Conservation (phyloP, 2,888 invertebrate genomes). For the Ligdia adustata region DNA sequence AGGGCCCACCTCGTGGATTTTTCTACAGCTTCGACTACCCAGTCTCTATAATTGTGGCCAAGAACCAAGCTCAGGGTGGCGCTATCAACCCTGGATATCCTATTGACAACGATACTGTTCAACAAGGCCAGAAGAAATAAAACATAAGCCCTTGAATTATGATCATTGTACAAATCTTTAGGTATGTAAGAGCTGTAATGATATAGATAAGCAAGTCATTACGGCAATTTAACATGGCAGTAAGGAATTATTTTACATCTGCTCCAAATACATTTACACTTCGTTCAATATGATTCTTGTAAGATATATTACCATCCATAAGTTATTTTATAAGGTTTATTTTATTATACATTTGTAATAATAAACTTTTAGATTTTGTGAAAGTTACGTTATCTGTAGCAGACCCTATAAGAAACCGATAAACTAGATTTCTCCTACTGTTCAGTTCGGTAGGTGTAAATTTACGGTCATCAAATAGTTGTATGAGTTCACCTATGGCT, state of each 20-base stretch:
- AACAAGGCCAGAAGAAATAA: slow-evolving; percentile 24
- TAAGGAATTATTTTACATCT: no score
- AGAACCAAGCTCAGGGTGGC: slow-evolving; percentile 42
- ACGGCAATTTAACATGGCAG: no score
- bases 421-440: slow-evolving; percentile 41
- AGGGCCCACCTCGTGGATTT: slow-evolving; percentile 88
- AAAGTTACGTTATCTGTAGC: slow-evolving; percentile 3
- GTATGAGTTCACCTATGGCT: slow-evolving; percentile 46
- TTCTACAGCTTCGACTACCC: slow-evolving; percentile 89
- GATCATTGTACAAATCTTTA: no score
- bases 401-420: slow-evolving; percentile 8
- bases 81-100: slow-evolving; percentile 49
- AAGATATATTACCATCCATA: no score
- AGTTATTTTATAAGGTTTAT: no score
- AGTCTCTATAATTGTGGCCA: slow-evolving; percentile 76
- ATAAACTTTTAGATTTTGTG: neutral
- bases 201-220: no score
- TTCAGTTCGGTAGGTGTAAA: slow-evolving; percentile 35
- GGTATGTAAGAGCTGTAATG: no score
- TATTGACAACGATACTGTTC: slow-evolving; percentile 59
- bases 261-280: no score
- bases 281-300: no score
- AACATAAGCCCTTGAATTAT: neutral
- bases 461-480: slow-evolving; percentile 41
- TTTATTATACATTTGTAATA: no score